These are phyloP conservation scores for Portevinia maculata DNA, from an alignment of 2,888 invertebrate species.

Conservation along the genomic window DNA sequence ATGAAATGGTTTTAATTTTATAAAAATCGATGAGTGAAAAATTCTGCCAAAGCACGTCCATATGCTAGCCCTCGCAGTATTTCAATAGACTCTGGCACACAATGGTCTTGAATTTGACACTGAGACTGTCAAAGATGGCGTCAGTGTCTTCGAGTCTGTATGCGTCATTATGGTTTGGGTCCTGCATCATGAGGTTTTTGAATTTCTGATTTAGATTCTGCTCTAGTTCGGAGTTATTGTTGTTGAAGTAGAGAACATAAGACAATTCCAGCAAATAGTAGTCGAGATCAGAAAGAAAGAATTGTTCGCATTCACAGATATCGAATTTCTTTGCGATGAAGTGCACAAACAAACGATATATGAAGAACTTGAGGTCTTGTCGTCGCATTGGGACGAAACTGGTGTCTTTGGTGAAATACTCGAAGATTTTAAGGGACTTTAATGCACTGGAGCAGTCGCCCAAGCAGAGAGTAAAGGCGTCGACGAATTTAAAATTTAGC, in stretches of 20 bases:
- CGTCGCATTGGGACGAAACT: conserved; percentile 82
- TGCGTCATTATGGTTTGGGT: conserved; percentile 76
- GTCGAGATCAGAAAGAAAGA: conserved; percentile 81
- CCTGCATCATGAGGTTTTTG: conserved; percentile 78
- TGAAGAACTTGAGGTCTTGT: conserved; percentile 82
- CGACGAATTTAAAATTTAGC: conserved; percentile 82
- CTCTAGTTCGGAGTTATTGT: conserved; percentile 81
- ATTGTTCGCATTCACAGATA: conserved; percentile 81
- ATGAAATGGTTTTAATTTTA: conserved; percentile 72
- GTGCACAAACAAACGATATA: conserved; percentile 81
- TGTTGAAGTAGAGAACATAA: conserved; percentile 82
- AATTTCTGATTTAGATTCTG: conserved; percentile 81
- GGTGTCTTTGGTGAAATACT: conserved; percentile 83
- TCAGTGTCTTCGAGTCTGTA: conserved; percentile 80
- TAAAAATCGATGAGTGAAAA: conserved; percentile 67
- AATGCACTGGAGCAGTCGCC: conserved; percentile 78
- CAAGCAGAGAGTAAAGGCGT: conserved; percentile 81
- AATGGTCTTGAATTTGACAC: conserved; percentile 82
- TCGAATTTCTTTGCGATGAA: conserved; percentile 81
- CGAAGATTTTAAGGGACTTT: conserved; percentile 81
- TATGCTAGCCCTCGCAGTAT: conserved; percentile 79
- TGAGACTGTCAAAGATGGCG: conserved; percentile 81
- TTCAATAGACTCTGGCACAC: conserved; percentile 82
- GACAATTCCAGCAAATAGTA: conserved; percentile 82
- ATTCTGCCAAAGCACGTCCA: conserved; percentile 42